Percentiles rank a stretch among this genome's conserved stretches.
phyloP scores from a whole-genome alignment of 2,888 invertebrate species.

The Pseudoips prasinana region DNA sequence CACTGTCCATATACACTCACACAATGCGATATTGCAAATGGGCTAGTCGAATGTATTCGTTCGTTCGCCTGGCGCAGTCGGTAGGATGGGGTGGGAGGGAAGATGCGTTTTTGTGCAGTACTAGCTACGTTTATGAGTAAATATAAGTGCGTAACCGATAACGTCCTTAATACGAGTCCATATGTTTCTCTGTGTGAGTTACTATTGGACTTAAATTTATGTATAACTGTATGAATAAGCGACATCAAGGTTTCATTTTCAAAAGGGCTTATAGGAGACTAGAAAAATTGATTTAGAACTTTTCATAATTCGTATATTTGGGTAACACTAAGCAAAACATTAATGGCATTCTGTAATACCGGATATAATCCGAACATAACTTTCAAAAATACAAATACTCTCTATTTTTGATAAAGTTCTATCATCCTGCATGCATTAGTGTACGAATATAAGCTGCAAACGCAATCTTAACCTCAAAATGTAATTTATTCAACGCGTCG shows the following conservation, averaged over 20 bases:
- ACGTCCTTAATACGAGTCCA: slow-evolving; percentile 44
- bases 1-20: slow-evolving; percentile 59
- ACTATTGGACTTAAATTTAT: slow-evolving; percentile 48
- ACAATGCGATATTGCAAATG: slow-evolving; percentile 79
- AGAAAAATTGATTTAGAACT: too few relatives aligned
- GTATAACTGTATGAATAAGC: slow-evolving; percentile 37
- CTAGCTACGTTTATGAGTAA: slow-evolving; percentile 68
- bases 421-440: slow-evolving; percentile 11
- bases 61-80: slow-evolving; percentile 63
- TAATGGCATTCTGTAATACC: too few relatives aligned
- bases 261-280: slow-evolving; percentile 32
- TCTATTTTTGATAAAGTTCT: slow-evolving; percentile 9
- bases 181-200: slow-evolving; percentile 31
- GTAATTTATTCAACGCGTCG: slow-evolving; percentile 32
- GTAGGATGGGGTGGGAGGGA: slow-evolving; percentile 53
- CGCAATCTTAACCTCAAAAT: slow-evolving; percentile 26
- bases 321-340: too few relatives aligned
- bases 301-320: too few relatives aligned
- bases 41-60: slow-evolving; percentile 81
- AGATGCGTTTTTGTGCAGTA: slow-evolving; percentile 80
- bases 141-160: slow-evolving; percentile 77
- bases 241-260: slow-evolving; percentile 39
- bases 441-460: slow-evolving; percentile 23
- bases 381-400: too few relatives aligned
- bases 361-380: too few relatives aligned